These are phyloP conservation scores for Lepidothrix coronata DNA, from an alignment of 2,113 vertebrate species.

Conservation along the genomic window DNA sequence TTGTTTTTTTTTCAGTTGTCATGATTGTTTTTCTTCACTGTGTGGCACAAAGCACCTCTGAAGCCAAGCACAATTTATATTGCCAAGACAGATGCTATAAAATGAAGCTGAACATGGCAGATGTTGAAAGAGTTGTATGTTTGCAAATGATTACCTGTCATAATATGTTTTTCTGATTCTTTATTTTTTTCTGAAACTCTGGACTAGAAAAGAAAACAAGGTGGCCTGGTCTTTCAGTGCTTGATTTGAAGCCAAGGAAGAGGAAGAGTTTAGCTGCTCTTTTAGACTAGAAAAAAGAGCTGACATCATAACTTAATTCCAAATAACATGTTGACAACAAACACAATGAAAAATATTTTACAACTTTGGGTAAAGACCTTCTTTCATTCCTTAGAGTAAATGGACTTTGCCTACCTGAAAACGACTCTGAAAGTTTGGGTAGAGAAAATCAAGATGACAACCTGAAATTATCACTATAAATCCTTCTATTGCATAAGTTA, in stretches of 20 bases:
- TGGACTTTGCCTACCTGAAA: not conserved
- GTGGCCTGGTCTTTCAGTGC: constrained; percentile 5
- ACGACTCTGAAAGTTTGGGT: not conserved
- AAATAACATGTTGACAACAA: not conserved
- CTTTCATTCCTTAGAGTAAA: not conserved
- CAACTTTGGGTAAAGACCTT: not conserved
- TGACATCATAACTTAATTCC: not conserved
- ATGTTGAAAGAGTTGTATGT: constrained; percentile 67
- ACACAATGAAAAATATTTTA: not conserved
- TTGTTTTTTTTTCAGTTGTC: constrained; percentile 68
- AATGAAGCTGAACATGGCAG: constrained; percentile 62
- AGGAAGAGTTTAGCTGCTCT: not conserved
- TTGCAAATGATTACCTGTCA: constrained; percentile 73
- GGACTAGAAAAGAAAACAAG: constrained; percentile 12
- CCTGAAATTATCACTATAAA: not conserved
- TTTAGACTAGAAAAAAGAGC: not conserved
- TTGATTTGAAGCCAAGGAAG: constrained; percentile 12
- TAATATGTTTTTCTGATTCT: constrained; percentile 49
- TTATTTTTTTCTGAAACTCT: constrained; percentile 4
- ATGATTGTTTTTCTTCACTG: constrained; percentile 50
- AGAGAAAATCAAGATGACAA: not conserved
- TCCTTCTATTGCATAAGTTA: not conserved
- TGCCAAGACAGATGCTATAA: constrained; percentile 67
- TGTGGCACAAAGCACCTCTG: constrained; percentile 32
- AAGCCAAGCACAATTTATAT: constrained; percentile 64